Evolutionary conservation across 2,113 vertebrate genomes (phyloP).

Genomic region (Epinephelus cyanopodus): DNA sequence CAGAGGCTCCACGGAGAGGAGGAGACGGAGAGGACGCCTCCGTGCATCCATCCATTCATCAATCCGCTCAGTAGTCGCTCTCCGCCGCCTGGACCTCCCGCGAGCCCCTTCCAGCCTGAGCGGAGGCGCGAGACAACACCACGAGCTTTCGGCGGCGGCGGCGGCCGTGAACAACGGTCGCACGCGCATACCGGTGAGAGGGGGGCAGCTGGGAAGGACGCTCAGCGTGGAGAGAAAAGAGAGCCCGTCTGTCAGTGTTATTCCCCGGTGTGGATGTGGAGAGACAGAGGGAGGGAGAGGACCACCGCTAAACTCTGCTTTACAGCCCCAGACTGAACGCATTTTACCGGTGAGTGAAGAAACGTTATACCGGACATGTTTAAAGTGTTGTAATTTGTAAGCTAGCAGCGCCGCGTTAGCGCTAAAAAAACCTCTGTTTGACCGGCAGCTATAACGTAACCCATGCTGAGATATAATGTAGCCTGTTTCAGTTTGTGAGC

Average conservation of each 20-base stretch:
- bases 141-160: slow-evolving; percentile 29
- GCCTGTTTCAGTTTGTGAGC: not conserved
- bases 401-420: slow-evolving; percentile 4
- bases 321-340: slow-evolving; percentile 73
- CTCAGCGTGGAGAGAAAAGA: slow-evolving; percentile 21
- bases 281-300: slow-evolving; percentile 79
- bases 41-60: slow-evolving; percentile 54
- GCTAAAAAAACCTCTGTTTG: not conserved
- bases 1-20: slow-evolving; percentile 53
- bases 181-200: slow-evolving; percentile 51
- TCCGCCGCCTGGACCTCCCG: slow-evolving; percentile 68
- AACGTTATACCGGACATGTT: not conserved
- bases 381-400: slow-evolving; percentile 15
- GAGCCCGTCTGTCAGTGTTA: slow-evolving; percentile 85
- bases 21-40: slow-evolving; percentile 47
- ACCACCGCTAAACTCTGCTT: slow-evolving; percentile 66
- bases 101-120: slow-evolving; percentile 45
- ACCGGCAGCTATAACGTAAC: not conserved
- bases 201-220: slow-evolving; percentile 44
- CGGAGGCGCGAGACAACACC: slow-evolving; percentile 68
- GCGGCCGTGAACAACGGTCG: slow-evolving; percentile 45
- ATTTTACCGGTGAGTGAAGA: slow-evolving; percentile 77
- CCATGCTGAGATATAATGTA: not conserved
- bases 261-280: slow-evolving; percentile 86
- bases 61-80: slow-evolving; percentile 42